Conservation (phyloP, 2,888 invertebrate species). For the Globia sparganii region DNA sequence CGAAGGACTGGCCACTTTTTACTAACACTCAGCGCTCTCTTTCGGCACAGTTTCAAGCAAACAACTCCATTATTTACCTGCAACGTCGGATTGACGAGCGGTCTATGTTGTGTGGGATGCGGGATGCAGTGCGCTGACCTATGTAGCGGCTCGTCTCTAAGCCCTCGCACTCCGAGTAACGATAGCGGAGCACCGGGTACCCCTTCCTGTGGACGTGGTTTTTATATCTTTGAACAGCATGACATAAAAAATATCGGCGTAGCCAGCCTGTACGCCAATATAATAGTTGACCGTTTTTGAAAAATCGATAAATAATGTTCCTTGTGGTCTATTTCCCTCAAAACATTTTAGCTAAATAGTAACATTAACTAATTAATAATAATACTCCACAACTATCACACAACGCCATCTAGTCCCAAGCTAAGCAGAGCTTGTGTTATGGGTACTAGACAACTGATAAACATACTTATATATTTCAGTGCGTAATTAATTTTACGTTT, state of each 20-base stretch:
- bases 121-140: constrained; percentile 95
- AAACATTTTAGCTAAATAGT: background rate
- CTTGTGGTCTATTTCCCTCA: background rate
- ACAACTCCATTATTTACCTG: constrained; percentile 74
- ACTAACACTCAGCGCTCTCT: background rate
- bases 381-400: too few relatives aligned
- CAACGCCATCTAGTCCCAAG: too few relatives aligned
- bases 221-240: background rate
- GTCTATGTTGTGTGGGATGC: constrained; percentile 84
- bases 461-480: too few relatives aligned
- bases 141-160: constrained; percentile 91
- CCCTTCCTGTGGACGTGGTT: constrained; percentile 73
- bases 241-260: background rate
- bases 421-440: too few relatives aligned
- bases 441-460: too few relatives aligned
- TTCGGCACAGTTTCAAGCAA: background rate
- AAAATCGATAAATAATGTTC: background rate
- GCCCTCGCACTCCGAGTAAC: constrained; percentile 83
- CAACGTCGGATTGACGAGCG: constrained; percentile 83
- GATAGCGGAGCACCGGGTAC: constrained; percentile 83
- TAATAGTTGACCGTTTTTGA: background rate
- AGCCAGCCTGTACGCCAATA: background rate
- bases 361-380: background rate
- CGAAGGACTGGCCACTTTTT: background rate
- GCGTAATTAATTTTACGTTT: background rate